Evolutionary conservation across 2,113 vertebrate genomes (phyloP), one percentile per base, ranked within the genome.

Genomic region (Hippocampus guttulatus): DNA sequence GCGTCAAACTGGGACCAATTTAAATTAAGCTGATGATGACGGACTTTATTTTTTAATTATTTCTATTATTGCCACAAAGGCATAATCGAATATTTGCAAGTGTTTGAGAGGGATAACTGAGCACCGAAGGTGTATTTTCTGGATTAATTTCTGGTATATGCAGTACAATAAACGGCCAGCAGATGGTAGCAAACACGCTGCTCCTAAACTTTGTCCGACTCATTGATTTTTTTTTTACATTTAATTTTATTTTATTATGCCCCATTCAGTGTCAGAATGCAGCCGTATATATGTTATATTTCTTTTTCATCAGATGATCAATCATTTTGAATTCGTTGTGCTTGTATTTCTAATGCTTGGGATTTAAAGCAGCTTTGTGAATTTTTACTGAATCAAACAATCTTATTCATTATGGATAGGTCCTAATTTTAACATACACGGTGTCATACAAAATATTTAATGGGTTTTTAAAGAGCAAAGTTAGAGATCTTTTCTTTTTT

Each of bases 171-270:
- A 15, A 11, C 8, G 8, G 8, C 63, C 87, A 74, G 25, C 65
- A 87, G 87, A 66, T 85, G 85, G 75, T 43, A 70, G 70, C 77
- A 87, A 70, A 79, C 3, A 33, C 9, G 7, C 5, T 2, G 6
- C 4, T 27, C 25, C 15, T 18, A 18, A 47, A 47, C 23, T 43
- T 21, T 61, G 27, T 5, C 7, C 58, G 20, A 38, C 33, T 38
- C 33, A 21, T 62, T 40, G 14, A 64, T 64, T 64, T 18, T 23
- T 11, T 40, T 4, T 12, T 47, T 16, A 0, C 2, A 14, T 23
- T 0, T 27, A 6, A 43, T 47, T 27, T 47, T 7, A 9, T 10
- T 6, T 5, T 21, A 21, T 38, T 40, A 33, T 33, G 9, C 30
- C 16, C 33, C 60, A 21, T 60, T 18, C 18, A 38, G 33, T 62